Conservation (phyloP, 2,113 vertebrate genomes). For the Numenius arquata region DNA sequence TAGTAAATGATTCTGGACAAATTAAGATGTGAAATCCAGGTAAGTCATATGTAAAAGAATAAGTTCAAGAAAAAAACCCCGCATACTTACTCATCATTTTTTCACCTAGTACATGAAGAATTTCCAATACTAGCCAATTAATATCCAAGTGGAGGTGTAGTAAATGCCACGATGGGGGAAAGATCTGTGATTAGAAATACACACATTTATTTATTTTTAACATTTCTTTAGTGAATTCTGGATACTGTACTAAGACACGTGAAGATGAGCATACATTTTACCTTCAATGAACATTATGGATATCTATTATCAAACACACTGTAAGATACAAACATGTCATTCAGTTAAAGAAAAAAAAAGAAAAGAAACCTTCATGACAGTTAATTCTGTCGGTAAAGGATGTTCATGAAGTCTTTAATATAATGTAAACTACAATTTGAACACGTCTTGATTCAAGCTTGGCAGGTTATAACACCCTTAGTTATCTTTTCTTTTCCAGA, state of each 20-base stretch:
- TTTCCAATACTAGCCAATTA: constrained; percentile 90
- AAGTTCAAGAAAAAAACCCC: neutral
- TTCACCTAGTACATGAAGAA: constrained; percentile 86
- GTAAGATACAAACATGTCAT: neutral
- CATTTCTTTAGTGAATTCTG: neutral
- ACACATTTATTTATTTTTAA: neutral
- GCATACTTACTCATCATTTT: constrained; percentile 85
- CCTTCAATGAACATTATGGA: neutral
- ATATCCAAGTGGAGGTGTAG: constrained; percentile 93
- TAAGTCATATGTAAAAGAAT: neutral
- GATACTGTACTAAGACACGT: neutral
- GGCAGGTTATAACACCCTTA: neutral
- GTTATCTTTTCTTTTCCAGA: neutral
- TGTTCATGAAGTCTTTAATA: neutral
- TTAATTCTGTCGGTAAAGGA: neutral
- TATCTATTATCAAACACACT: neutral
- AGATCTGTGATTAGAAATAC: constrained; percentile 76
- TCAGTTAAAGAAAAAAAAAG: rapidly evolving
- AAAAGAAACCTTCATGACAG: neutral
- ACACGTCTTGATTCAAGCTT: neutral
- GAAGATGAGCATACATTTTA: neutral
- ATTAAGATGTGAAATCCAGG: neutral
- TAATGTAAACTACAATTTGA: neutral
- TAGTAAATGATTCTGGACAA: neutral
- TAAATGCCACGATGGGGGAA: constrained; percentile 94